These are phyloP conservation scores for Trachops cirrhosus DNA, from an alignment of 2,797 vertebrate genomes.

Conservation along the genomic window DNA sequence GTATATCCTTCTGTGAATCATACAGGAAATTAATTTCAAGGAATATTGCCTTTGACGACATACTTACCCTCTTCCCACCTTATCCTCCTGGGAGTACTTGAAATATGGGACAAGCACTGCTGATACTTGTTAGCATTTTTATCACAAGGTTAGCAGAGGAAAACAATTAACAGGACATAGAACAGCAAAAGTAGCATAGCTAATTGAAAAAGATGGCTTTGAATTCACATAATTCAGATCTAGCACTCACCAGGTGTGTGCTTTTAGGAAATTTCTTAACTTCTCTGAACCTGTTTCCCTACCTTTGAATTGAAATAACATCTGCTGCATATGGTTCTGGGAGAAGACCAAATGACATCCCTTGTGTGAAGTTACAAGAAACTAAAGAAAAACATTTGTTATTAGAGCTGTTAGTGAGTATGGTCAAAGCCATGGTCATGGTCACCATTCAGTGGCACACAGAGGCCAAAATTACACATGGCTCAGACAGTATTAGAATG, in stretches of 20 bases:
- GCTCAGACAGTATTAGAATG: not conserved
- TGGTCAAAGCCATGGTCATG: not conserved
- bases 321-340: not conserved
- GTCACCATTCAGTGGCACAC: not conserved
- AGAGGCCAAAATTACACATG: not conserved
- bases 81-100: not conserved
- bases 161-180: not conserved
- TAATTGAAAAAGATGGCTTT: not conserved
- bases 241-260: not conserved
- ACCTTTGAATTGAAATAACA: not conserved
- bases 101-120: not conserved
- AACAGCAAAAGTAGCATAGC: not conserved
- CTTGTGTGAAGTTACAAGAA: not conserved
- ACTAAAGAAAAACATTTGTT: not conserved
- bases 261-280: not conserved
- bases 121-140: slow-evolving; percentile 20
- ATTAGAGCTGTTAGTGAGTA: too few species aligned
- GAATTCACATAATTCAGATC: not conserved
- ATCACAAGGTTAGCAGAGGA: slow-evolving; percentile 30
- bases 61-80: not conserved
- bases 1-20: slow-evolving; percentile 23
- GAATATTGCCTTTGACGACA: slow-evolving; percentile 31
- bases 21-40: slow-evolving; percentile 52
- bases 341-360: not conserved
- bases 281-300: not conserved